Base-by-base conservation (phyloP, 2,888 invertebrate genomes). In the Polyommatus icarus region DNA sequence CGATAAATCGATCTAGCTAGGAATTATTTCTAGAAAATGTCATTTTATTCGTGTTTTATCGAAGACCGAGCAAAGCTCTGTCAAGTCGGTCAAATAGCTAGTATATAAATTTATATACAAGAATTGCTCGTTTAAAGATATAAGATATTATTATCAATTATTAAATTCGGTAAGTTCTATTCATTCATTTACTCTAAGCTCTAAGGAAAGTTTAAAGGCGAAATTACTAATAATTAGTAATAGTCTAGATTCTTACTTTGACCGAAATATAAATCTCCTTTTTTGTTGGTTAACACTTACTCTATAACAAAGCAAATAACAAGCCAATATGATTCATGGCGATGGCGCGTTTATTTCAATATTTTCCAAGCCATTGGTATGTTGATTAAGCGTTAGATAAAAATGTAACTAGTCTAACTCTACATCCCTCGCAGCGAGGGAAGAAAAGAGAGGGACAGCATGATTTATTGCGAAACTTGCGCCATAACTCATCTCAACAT, bases 401-500 rank as follows among this genome's bases (percentile, higher is more conserved):
- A 87, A 86, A 84, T 88, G 85, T 88, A 85, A 90, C 87, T 90
- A 90, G 85, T 84, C 84, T 88, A 50, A 50, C 88, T 87, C 89
- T 91, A 91, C 91, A 90, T 89, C 89, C 87, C 86, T 87, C 89
- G 88, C 89, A 85, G 83, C 83, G 84, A 87, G 87, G 85, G 87
- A 86, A 89, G 87, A 88, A 89, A 87, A 84, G 86, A 85, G 85
- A 87, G 86, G 88, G 88, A 87, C 88, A 89, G 86, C 87, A 86
- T 92, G 93, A 94, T 93, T 94, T 94, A 94, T 93, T 89, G 86
- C 85, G 84, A 91, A 94, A 93, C 89, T 94, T 93, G 85, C 84
- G 84, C 92, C 93, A 92, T 94, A 91, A 91, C 88, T 94, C 93
- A 93, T 93, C 90, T 90, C 87, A 91, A 89, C 93, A 93, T 93